Evolutionary conservation across 2,113 vertebrate genomes (phyloP), one percentile per base, ranked within the genome.

Genomic region (Terrapene triunguis): DNA sequence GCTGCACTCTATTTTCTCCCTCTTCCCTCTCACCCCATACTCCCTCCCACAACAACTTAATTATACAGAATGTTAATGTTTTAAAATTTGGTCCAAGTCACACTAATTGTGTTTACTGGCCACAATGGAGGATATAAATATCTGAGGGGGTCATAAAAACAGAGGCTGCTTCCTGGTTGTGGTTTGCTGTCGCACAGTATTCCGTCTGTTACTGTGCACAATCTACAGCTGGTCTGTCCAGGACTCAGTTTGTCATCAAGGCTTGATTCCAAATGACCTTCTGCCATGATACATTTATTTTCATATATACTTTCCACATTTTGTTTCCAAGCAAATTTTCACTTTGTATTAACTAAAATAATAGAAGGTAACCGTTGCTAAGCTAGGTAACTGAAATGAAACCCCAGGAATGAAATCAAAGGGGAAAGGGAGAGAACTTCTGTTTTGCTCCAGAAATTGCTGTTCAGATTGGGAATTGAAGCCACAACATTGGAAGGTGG

Each of bases 101-200:
- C 90, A 94, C 96, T 97, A 97, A 96, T 94, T 97, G 88, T 97
- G 97, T 97, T 96, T 98, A 96, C 95, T 93, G 97, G 97, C 98
- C 98, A 88, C 98, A 97, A 93, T 27, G 91, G 94, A 94, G 95
- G 86, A 93, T 98, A 98, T 98, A 98, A 98, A 98, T 98, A 98
- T 95, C 97, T 97, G 96, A 94, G 97, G 94, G 78, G 96, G 95
- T 96, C 97, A 94, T 97, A 94, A 92, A 95, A 97, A 96, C 92
- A 96, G 97, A 97, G 96, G 88, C 95, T 92, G 91, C 95, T 98
- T 98, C 98, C 98, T 98, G 98, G 95, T 89, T 13, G 97, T 55
- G 98, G 98, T 97, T 97, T 97, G 92, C 90, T 76, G 76, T 96
- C 32, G 72, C 74, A 7, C 95, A 95, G 95, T 91, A 65, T 87